These are phyloP conservation scores for Leucoptera coffeella DNA, from an alignment of 2,888 invertebrate species.

Conservation along the genomic window DNA sequence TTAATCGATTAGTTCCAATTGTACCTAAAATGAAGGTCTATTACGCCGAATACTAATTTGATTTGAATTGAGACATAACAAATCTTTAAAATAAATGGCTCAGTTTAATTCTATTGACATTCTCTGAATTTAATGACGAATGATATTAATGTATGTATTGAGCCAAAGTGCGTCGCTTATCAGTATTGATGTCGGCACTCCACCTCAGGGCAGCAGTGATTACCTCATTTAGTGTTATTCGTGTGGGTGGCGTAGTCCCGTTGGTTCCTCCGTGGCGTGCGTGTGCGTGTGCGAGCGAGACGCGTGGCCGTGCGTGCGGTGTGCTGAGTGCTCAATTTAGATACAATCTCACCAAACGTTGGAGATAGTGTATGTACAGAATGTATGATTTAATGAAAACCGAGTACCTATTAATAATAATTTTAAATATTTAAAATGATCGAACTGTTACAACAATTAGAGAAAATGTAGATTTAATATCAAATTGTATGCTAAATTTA, in stretches of 20 bases:
- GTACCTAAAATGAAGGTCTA: too few relatives aligned
- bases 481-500: conserved; percentile 18
- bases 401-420: conserved; percentile 51
- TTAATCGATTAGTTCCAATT: too few relatives aligned
- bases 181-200: too few relatives aligned
- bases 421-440: conserved; percentile 52
- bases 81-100: too few relatives aligned
- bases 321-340: conserved; percentile 53
- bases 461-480: conserved; percentile 15
- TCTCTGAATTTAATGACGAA: too few relatives aligned
- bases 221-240: conserved; percentile 44
- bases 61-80: too few relatives aligned
- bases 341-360: conserved; percentile 49
- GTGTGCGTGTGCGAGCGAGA: conserved; percentile 6
- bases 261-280: too few relatives aligned
- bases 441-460: conserved; percentile 39
- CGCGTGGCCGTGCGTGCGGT: conserved; percentile 44
- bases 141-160: too few relatives aligned
- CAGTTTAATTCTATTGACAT: too few relatives aligned
- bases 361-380: conserved; percentile 47
- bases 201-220: conserved; percentile 36
- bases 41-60: too few relatives aligned
- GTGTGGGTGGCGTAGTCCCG: too few relatives aligned
- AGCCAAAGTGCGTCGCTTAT: too few relatives aligned
- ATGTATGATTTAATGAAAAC: conserved; percentile 46